A percentile compares a stretch with the other conserved stretches of the same genome.
phyloP scores from a whole-genome alignment of 2,113 vertebrate genomes.

The Gila orcuttii region DNA sequence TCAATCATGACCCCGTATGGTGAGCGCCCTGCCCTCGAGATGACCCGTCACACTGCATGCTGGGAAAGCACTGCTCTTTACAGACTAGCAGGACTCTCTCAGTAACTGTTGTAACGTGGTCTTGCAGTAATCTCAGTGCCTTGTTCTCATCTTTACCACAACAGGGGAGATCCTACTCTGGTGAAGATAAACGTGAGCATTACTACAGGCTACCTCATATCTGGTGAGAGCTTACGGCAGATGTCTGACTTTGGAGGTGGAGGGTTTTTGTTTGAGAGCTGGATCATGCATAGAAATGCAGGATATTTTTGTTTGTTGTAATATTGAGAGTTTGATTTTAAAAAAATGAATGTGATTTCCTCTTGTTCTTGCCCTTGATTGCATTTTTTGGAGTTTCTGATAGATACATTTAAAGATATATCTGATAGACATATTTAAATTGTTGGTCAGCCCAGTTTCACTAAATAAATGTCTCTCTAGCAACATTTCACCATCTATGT shows the following conservation, averaged over 20 bases:
- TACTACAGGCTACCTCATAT: conserved; percentile 98
- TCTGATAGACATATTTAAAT: neutral
- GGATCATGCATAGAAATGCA: neutral
- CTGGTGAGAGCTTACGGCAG: conserved; percentile 81
- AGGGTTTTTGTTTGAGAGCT: neutral
- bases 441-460: neutral
- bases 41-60: conserved; percentile 22
- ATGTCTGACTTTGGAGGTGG: neutral
- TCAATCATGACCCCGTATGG: conserved; percentile 90
- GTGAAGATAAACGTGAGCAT: conserved; percentile 91
- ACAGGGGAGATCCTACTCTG: conserved; percentile 89
- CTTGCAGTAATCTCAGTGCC: conserved; percentile 9
- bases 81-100: conserved; percentile 19
- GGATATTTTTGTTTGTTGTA: neutral
- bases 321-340: neutral
- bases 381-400: neutral
- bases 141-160: conserved; percentile 62
- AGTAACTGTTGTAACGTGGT: neutral
- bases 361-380: neutral
- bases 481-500: neutral
- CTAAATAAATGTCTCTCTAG: neutral
- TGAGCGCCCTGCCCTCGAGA: conserved; percentile 73
- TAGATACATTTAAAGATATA: neutral
- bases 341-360: neutral
- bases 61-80: conserved; percentile 29